Percentiles rank a stretch among this genome's conserved stretches.
phyloP scores from a whole-genome alignment of 2,113 vertebrate species.

The Ploceus nigricollis region DNA sequence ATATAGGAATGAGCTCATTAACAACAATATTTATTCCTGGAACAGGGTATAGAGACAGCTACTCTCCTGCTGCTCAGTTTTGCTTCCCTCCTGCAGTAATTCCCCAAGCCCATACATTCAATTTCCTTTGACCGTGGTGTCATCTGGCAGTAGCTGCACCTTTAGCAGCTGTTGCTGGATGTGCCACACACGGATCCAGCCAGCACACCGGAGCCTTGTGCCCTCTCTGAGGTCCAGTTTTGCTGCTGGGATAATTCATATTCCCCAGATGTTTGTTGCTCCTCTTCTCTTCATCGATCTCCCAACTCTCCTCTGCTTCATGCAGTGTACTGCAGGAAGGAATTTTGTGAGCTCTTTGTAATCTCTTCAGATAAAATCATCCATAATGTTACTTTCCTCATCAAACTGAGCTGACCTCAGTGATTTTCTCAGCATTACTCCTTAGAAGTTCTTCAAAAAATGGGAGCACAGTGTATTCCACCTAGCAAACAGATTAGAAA shows the following conservation, averaged over 20 bases:
- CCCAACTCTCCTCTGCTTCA: not conserved
- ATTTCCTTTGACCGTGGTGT: not conserved
- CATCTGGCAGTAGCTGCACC: slow-evolving; percentile 21
- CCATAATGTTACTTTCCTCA: not conserved
- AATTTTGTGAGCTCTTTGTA: not conserved
- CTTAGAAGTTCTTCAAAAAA: not conserved
- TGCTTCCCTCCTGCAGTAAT: slow-evolving; percentile 41
- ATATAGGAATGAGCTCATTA: slow-evolving; percentile 58
- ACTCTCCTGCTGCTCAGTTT: slow-evolving; percentile 49
- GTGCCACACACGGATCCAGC: not conserved
- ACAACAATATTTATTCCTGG: slow-evolving; percentile 64
- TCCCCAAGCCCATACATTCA: not conserved
- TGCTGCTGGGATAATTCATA: not conserved
- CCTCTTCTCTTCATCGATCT: not conserved
- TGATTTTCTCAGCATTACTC: not conserved
- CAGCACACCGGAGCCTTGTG: not conserved
- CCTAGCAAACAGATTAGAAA: not conserved
- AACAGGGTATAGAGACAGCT: not conserved
- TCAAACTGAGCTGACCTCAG: not conserved
- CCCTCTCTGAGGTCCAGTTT: not conserved
- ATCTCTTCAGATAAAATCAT: not conserved
- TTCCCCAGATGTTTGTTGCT: not conserved
- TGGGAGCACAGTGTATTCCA: not conserved
- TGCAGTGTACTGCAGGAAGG: not conserved
- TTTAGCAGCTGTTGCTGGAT: slow-evolving; percentile 48